These are phyloP conservation scores for Chaetura pelagica DNA, from an alignment of 2,113 vertebrate species.

Conservation along the genomic window DNA sequence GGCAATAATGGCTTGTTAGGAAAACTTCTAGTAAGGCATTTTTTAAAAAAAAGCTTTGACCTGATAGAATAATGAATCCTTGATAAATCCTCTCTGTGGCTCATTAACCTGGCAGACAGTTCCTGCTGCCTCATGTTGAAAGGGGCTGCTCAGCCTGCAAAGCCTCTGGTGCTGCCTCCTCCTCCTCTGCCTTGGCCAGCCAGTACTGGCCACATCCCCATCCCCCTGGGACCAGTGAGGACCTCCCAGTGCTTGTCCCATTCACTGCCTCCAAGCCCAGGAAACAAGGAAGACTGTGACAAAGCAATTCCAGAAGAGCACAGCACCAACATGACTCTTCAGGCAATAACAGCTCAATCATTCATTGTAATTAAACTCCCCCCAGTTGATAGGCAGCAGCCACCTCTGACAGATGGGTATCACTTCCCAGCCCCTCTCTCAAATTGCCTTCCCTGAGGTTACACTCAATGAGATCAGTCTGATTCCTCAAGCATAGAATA, in stretches of 20 bases:
- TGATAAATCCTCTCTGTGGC: background rate
- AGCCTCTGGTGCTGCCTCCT: background rate
- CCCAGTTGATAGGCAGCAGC: background rate
- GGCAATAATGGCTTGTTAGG: background rate
- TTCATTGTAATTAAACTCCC: conserved; percentile 2
- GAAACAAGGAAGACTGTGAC: background rate
- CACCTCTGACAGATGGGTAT: background rate
- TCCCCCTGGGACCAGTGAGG: background rate
- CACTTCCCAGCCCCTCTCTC: background rate
- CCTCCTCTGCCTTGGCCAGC: background rate
- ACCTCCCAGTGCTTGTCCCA: background rate
- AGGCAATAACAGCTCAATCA: background rate
- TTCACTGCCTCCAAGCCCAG: background rate
- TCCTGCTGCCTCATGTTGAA: background rate
- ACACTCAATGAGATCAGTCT: background rate
- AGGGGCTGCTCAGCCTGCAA: background rate
- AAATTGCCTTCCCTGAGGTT: background rate
- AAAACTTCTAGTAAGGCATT: background rate
- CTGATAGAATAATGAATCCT: background rate
- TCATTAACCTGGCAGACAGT: background rate
- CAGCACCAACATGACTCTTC: background rate
- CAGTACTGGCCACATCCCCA: background rate
- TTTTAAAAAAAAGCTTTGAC: background rate
- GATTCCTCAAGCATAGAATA: background rate
- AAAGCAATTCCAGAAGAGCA: background rate